Base-by-base conservation (phyloP, 2,113 vertebrate species). In the Rissa tridactyla region DNA sequence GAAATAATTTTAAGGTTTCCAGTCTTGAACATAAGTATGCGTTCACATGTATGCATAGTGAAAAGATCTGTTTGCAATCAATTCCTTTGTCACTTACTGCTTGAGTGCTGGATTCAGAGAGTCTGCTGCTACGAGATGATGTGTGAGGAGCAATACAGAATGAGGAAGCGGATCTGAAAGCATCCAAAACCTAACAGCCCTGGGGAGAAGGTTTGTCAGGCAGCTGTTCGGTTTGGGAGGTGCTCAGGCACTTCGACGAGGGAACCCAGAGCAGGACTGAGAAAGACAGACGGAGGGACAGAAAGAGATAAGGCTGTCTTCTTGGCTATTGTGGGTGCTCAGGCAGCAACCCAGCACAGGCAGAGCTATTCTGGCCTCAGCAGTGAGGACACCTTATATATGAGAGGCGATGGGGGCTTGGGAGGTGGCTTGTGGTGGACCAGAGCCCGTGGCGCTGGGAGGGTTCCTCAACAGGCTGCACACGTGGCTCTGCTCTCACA, bases 31-130 rank as follows among this genome's bases (percentile, higher is more conserved):
- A 2, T 47, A 78, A 93, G 14, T 75, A 51, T 38, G 2, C 5
- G 0, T 80, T 95, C 49, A 32, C 23, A 54, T 73, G 34, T 71
- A 52, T 0, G 0, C 57, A 73, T 65, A 78, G 40, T 0, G 0
- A 78, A 90, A 96, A 75, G 85, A 77, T 96, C 75, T 95, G 94
- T 92, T 96, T 86, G 68, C 65, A 95, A 88, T 96, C 95, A 94
- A 46, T 27, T 83, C 68, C 51, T 88, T 79, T 88, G 90, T 96
- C 87, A 86, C 85, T 94, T 96, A 93, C 82, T 81, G 93, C 64
- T 61, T 75, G 20, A 90, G 26, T 36, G 20, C 46, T 38, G 51
- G 58, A 82, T 87, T 47, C 78, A 62, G 78, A 77, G 64, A 68
- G 17, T 52, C 66, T 92, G 71, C 82, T 92, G 79, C 64, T 57